Evolutionary conservation across 1,140 invertebrate genomes (phyloP).

Genomic region (Gryon sp.): DNA sequence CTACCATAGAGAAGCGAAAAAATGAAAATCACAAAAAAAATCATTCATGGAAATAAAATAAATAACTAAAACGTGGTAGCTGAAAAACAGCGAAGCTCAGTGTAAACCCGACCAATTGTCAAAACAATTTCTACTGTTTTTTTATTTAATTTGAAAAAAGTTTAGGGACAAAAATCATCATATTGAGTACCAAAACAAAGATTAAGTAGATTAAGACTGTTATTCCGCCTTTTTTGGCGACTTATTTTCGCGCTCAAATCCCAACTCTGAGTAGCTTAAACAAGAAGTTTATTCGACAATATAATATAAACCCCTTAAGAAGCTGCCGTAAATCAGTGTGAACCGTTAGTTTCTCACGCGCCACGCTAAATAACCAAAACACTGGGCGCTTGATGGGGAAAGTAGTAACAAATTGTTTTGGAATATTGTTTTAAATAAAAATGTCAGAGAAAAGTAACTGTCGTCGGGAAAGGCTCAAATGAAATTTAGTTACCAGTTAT

Average conservation of each 20-base stretch:
- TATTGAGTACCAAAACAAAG: constrained; percentile 1
- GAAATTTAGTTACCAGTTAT: constrained; percentile 19
- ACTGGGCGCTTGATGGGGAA: constrained; percentile 4
- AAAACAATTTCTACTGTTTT: constrained; percentile 5
- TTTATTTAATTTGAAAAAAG: no score
- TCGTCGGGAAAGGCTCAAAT: constrained; percentile 20
- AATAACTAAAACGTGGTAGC: constrained; percentile 17
- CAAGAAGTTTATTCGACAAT: constrained; percentile 34
- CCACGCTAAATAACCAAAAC: constrained; percentile 16
- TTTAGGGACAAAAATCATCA: no score
- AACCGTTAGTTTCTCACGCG: constrained; percentile 30
- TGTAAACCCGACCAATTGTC: constrained; percentile 7
- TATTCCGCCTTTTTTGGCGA: constrained; percentile 4
- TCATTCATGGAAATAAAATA: neutral
- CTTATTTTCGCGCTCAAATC: constrained; percentile 6
- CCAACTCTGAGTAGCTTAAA: constrained; percentile 24
- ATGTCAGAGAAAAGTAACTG: constrained; percentile 40
- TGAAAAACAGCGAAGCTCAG: constrained; percentile 7
- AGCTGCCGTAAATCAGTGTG: constrained; percentile 7
- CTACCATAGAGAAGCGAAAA: neutral
- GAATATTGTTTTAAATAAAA: constrained; percentile 64
- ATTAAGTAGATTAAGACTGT: constrained; percentile 37
- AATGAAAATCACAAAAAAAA: constrained; percentile 8
- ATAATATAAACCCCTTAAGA: constrained; percentile 14
- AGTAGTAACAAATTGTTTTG: no score